These are phyloP conservation scores for Nyctereutes procyonoides DNA, from an alignment of 2,113 vertebrate genomes.

Conservation along the genomic window DNA sequence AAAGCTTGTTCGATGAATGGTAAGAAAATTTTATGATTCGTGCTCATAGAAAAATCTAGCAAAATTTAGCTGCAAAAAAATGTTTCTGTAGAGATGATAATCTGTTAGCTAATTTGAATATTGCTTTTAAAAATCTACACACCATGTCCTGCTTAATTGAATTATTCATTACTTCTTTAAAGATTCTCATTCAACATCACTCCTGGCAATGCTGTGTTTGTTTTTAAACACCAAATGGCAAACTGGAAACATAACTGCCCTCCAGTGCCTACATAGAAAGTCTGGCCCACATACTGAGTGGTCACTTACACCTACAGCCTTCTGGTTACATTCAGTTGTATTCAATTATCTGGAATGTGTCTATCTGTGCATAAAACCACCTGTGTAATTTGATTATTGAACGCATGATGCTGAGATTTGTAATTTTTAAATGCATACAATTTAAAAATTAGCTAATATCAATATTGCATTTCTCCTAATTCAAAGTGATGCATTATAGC, in stretches of 20 bases:
- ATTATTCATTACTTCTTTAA: conserved; percentile 43
- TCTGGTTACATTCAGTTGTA: conserved; percentile 3
- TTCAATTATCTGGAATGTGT: conserved; percentile 33
- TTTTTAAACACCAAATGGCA: conserved; percentile 5
- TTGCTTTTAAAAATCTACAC: not conserved
- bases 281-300: not conserved
- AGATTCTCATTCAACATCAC: conserved; percentile 30
- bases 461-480: conserved; percentile 21
- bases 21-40: not conserved
- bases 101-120: conserved; percentile 60
- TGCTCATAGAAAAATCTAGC: not conserved
- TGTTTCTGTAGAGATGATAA: conserved; percentile 29
- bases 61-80: conserved; percentile 66
- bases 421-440: not conserved
- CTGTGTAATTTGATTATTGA: conserved; percentile 34
- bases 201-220: not conserved
- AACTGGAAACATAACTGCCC: not conserved
- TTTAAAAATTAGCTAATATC: conserved; percentile 28
- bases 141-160: not conserved
- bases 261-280: not conserved
- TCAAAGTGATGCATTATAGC: not conserved
- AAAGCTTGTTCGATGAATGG: not conserved
- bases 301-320: not conserved
- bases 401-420: not conserved
- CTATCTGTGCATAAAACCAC: not conserved